Evolutionary conservation across 2,797 vertebrate species (phyloP).

Genomic region (Lophius americanus): DNA sequence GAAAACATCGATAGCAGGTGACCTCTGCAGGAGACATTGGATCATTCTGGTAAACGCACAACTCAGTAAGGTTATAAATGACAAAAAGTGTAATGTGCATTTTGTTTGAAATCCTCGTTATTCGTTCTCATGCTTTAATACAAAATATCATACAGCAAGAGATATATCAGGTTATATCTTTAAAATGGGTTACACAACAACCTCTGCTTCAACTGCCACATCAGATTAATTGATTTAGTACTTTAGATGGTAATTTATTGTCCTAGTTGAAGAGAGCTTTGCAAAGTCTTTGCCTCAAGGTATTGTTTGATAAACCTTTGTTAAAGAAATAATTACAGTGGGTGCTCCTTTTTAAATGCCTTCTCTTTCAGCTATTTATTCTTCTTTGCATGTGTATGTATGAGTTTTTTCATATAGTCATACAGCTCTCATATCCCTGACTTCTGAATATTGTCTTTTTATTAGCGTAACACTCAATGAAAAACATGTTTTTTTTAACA

Average conservation of each 20-base stretch:
- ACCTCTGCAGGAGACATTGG: constrained; percentile 15
- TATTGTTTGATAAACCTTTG: constrained; percentile 64
- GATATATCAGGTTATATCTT: constrained; percentile 6
- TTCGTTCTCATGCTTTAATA: constrained; percentile 4
- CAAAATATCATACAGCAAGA: constrained; percentile 13
- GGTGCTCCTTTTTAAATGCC: constrained; percentile 43
- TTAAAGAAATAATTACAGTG: constrained; percentile 65
- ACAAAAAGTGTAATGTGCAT: background rate
- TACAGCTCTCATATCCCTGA: background rate
- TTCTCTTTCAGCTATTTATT: constrained; percentile 25
- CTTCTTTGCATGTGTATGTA: background rate
- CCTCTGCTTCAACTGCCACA: constrained; percentile 30
- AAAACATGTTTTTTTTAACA: background rate
- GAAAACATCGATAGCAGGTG: background rate
- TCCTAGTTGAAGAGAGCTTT: constrained; percentile 61
- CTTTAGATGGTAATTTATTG: constrained; percentile 64
- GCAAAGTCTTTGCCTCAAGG: constrained; percentile 59
- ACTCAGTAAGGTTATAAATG: constrained; percentile 10
- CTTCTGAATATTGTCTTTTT: background rate
- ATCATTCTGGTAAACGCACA: constrained; percentile 11
- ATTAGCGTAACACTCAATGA: background rate
- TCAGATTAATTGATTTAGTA: constrained; percentile 69
- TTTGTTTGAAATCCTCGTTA: constrained; percentile 9
- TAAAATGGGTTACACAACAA: constrained; percentile 18
- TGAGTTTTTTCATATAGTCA: constrained; percentile 7